Evolutionary conservation across 2,888 invertebrate species (phyloP).

Genomic region (Rhimphoctona megacephalus): DNA sequence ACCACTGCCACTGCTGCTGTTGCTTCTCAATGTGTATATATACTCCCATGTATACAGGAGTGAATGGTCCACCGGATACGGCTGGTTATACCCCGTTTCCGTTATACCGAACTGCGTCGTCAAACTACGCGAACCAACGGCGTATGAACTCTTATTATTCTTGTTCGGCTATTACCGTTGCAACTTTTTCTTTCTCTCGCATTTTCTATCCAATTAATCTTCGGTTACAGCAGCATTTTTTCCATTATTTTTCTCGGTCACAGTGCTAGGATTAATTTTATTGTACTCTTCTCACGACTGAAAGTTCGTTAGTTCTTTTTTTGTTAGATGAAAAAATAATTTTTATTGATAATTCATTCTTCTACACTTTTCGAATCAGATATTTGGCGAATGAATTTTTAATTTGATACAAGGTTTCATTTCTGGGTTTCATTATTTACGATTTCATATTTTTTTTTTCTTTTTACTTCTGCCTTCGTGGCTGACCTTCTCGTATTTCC

Average conservation of each 20-base stretch:
- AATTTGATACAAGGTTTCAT: not conserved
- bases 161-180: conserved; percentile 4
- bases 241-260: not conserved
- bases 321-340: not conserved
- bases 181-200: not conserved
- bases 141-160: conserved; percentile 40
- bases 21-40: conserved; percentile 42
- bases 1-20: conserved; percentile 55
- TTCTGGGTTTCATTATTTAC: not conserved
- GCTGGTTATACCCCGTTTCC: conserved; percentile 82
- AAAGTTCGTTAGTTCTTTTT: not conserved
- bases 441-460: not conserved
- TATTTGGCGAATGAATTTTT: not conserved
- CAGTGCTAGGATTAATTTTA: not conserved
- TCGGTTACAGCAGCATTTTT: not conserved
- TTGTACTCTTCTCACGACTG: not conserved
- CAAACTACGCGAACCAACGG: conserved; percentile 58
- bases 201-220: conserved; percentile 19
- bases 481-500: conserved; percentile 5
- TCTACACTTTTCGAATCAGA: not conserved
- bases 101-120: conserved; percentile 77
- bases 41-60: conserved; percentile 57
- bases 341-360: not conserved
- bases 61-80: conserved; percentile 83
- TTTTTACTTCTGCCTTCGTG: not conserved